These are phyloP conservation scores for Corythucha ciliata DNA, from an alignment of 2,888 invertebrate species.

Conservation along the genomic window DNA sequence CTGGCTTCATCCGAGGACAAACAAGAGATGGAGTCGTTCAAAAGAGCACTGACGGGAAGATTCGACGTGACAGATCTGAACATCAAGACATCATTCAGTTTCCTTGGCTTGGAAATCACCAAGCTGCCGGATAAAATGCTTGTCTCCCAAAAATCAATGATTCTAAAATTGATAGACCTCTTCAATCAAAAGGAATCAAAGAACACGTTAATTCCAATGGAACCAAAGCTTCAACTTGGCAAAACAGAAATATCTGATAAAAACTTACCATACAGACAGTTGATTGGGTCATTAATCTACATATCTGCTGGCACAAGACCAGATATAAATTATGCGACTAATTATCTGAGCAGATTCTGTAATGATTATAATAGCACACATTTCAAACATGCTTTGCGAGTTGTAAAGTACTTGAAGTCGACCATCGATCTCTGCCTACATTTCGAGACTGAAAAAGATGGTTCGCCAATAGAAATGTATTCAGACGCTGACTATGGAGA, in stretches of 20 bases:
- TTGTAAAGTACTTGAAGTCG: constrained; percentile 21
- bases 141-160: constrained; percentile 7
- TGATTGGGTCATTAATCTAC: constrained; percentile 10
- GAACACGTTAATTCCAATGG: constrained; percentile 11
- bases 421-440: constrained; percentile 14
- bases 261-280: constrained; percentile 11
- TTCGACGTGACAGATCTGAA: constrained; percentile 4
- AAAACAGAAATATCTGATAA: background rate
- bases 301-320: constrained; percentile 4
- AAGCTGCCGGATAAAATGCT: background rate
- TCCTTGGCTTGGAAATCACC: constrained; percentile 7
- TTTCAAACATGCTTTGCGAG: constrained; percentile 15
- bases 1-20: background rate
- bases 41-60: background rate
- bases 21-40: background rate
- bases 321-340: constrained; percentile 8
- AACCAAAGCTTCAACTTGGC: constrained; percentile 3
- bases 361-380: constrained; percentile 3
- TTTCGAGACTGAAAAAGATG: background rate
- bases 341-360: constrained; percentile 13
- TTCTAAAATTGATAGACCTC: background rate
- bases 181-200: background rate
- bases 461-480: constrained; percentile 20
- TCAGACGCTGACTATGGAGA: constrained; percentile 33
- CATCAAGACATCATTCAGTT: background rate